phyloP scores from a whole-genome alignment of 2,797 vertebrate species.

The Phaenicophaeus curvirostris region DNA sequence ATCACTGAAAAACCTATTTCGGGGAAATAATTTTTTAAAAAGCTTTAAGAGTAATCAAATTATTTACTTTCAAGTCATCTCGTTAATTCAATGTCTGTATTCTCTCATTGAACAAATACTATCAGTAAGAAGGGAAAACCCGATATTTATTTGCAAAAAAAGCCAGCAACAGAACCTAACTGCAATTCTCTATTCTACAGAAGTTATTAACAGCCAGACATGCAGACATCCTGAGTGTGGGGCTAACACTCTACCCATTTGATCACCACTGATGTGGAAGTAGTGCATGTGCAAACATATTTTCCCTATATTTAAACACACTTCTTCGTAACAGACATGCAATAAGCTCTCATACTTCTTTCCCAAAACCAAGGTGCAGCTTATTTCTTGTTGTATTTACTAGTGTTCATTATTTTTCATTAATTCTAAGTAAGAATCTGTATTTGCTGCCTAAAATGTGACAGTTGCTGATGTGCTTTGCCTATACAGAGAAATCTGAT shows the following conservation, averaged over 20 bases:
- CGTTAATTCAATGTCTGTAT: not conserved
- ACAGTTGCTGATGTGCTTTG: not conserved
- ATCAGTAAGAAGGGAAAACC: not conserved
- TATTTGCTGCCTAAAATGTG: not conserved
- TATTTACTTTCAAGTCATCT: not conserved
- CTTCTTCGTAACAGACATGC: not conserved
- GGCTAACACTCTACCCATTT: not conserved
- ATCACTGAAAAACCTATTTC: not conserved
- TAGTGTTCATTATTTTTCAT: not conserved
- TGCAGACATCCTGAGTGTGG: accelerated
- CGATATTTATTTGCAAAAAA: not conserved
- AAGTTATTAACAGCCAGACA: not conserved
- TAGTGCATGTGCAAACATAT: not conserved
- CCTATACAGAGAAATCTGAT: not conserved
- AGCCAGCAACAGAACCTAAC: not conserved
- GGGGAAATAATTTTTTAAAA: not conserved
- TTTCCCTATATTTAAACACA: not conserved
- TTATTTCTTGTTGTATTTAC: not conserved
- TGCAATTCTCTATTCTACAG: not conserved
- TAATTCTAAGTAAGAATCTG: not conserved
- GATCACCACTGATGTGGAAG: not conserved
- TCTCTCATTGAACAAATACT: not conserved
- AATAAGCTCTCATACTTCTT: not conserved
- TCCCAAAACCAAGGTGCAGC: not conserved
- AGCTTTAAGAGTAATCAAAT: not conserved